A percentile compares a stretch with the other conserved stretches of the same genome.
Evolutionary conservation across 2,888 invertebrate genomes (phyloP).

Genomic region (Spatulosminthurus flaviceps): DNA sequence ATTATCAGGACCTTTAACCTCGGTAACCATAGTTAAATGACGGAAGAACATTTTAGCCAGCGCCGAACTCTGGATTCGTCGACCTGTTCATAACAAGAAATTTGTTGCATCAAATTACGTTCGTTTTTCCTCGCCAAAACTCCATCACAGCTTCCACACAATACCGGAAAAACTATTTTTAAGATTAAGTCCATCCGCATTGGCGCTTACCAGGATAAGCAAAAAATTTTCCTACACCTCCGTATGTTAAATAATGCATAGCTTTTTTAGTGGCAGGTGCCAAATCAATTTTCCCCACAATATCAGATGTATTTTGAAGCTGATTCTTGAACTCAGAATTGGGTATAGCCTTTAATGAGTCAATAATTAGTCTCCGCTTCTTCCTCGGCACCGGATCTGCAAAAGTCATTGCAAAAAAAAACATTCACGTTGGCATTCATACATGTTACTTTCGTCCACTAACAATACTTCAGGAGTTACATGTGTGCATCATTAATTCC

Average conservation of each 20-base stretch:
- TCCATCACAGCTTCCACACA: not conserved
- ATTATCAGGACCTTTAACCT: slow-evolving; percentile 33
- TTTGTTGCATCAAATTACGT: not conserved
- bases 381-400: slow-evolving; percentile 31
- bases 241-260: slow-evolving; percentile 54
- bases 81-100: slow-evolving; percentile 46
- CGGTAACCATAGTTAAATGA: slow-evolving; percentile 55
- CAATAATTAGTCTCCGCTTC: slow-evolving; percentile 54
- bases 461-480: too few relatives aligned
- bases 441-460: too few relatives aligned
- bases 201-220: slow-evolving; percentile 55
- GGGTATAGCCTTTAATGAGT: slow-evolving; percentile 55
- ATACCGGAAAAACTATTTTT: not conserved
- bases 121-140: not conserved
- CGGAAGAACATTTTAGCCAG: slow-evolving; percentile 57
- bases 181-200: not conserved
- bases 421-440: too few relatives aligned
- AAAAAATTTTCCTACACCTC: slow-evolving; percentile 58
- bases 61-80: slow-evolving; percentile 51
- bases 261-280: slow-evolving; percentile 58
- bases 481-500: too few relatives aligned
- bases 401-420: slow-evolving; percentile 19
- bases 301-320: slow-evolving; percentile 57
- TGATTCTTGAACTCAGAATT: slow-evolving; percentile 56
- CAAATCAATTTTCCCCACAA: slow-evolving; percentile 52